Base-by-base conservation (phyloP, 2,888 invertebrate species). In the Bombyx huttoni region DNA sequence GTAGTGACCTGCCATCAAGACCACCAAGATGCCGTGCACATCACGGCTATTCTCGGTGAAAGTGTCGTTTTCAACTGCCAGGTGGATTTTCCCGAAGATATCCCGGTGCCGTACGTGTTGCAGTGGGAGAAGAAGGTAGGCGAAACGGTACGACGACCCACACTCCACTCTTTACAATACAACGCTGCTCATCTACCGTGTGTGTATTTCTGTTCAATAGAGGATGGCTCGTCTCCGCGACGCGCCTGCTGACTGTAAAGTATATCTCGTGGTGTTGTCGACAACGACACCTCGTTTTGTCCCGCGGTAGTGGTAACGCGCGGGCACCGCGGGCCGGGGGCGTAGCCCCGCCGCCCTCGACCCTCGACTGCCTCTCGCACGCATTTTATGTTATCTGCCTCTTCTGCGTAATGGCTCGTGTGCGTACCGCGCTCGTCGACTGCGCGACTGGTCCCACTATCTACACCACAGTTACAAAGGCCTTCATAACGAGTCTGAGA, bases 71-170 rank as follows among this genome's bases (percentile, higher is more conserved):
- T 98, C 92, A 97, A 97, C 91, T 98, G 98, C 90, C 96, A 96
- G 90, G 96, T 98, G 89, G 96, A 97, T 90, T 98, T 97, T 90
- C 96, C 97, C 84, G 95, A 96, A 89, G 95, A 96, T 90, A 94
- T 96, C 89, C 95, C 96, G 80, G 96, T 97, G 91, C 96, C 97
- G 89, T 97, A 97, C 91, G 97, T 98, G 91, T 94, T 98, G 89
- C 97, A 97, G 92, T 98, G 98, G 98, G 96, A 96, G 93, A 98
- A 98, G 94, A 96, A 97, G 95, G 96, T 96, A 95, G 94, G 95
- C 94, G 94, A 95, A 91, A 94, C 94, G 95, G 95, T 95, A 95
- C 93, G 95, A 93, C 93, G 92, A 80, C 73, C 82, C 78, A 85
- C 85, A 82, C 85, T 84, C 85, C 85, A 85, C 86, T 85, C 83